Percentiles rank a stretch among this genome's conserved stretches.
These are phyloP conservation scores for Globodera rostochiensis DNA, from an alignment of 1,140 invertebrate genomes.

Conservation along the genomic window DNA sequence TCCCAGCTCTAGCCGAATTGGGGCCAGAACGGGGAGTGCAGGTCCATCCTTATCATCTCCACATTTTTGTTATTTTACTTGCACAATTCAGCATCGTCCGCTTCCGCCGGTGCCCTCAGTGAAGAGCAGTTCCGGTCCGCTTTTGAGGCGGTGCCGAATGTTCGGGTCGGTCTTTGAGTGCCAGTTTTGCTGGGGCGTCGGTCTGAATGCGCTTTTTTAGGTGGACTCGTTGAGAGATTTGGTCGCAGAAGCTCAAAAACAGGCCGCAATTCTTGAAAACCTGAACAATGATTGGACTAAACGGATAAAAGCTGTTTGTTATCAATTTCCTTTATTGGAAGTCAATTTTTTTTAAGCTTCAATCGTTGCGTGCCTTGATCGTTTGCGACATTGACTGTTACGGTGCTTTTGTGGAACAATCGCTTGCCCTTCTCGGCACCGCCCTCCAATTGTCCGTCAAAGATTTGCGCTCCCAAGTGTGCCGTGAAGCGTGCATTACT, in stretches of 20 bases:
- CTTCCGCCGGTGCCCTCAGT: constrained; percentile 39
- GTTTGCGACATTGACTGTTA: constrained; percentile 78
- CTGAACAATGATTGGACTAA: constrained; percentile 52
- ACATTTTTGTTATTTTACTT: background rate
- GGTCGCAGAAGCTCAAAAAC: constrained; percentile 36
- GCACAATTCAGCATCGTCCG: constrained; percentile 22
- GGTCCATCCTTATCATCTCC: background rate
- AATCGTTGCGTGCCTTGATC: constrained; percentile 51
- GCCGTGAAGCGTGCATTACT: constrained; percentile 89
- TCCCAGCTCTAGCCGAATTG: constrained; percentile 25
- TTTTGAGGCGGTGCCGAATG: constrained; percentile 35
- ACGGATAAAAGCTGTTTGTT: constrained; percentile 41
- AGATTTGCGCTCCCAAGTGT: constrained; percentile 86
- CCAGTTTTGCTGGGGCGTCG: background rate
- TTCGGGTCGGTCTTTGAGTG: constrained; percentile 24
- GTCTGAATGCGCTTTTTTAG: constrained; percentile 3
- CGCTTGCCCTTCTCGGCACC: constrained; percentile 79
- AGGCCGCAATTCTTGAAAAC: constrained; percentile 35
- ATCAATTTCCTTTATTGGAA: too few species aligned
- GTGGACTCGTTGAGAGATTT: constrained; percentile 33
- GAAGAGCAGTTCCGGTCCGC: constrained; percentile 46
- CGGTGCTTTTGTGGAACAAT: constrained; percentile 77
- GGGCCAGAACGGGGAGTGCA: constrained; percentile 9
- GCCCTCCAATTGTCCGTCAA: constrained; percentile 81
- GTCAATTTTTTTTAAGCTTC: constrained; percentile 36